Percentiles rank a stretch among this genome's conserved stretches.
These are phyloP conservation scores for Falco concolor DNA, from an alignment of 2,797 vertebrate species.

Conservation along the genomic window DNA sequence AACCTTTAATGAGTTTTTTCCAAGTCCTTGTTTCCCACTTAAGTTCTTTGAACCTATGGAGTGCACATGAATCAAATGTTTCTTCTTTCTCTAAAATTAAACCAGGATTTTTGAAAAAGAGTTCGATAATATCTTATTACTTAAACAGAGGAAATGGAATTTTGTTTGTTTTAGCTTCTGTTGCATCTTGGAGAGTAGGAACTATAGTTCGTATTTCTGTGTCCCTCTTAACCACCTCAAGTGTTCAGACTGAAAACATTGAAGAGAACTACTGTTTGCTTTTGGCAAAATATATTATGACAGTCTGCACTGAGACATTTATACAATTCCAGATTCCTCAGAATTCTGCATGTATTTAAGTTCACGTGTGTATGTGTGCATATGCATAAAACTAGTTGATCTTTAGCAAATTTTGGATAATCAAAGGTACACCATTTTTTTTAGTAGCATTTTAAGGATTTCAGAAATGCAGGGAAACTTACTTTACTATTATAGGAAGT, in stretches of 20 bases:
- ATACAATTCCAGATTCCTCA: not conserved
- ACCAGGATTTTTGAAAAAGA: not conserved
- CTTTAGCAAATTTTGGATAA: not conserved
- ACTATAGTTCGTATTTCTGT: not conserved
- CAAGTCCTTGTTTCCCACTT: not conserved
- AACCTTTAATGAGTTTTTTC: not conserved
- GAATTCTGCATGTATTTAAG: not conserved
- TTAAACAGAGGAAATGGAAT: not conserved
- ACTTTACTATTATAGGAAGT: not conserved
- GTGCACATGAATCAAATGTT: not conserved
- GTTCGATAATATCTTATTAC: not conserved
- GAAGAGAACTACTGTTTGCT: not conserved
- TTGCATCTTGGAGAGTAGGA: not conserved
- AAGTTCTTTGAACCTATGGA: not conserved
- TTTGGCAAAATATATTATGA: not conserved
- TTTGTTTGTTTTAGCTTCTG: not conserved
- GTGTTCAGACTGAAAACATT: not conserved
- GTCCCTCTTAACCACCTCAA: not conserved
- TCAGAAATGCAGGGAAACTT: not conserved
- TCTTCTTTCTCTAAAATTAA: not conserved
- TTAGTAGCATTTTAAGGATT: not conserved
- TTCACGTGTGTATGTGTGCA: fast-evolving
- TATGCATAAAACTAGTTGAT: not conserved
- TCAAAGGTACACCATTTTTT: not conserved
- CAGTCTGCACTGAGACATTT: not conserved